phyloP scores from a whole-genome alignment of 2,888 invertebrate species.

The Volucella bombylans region DNA sequence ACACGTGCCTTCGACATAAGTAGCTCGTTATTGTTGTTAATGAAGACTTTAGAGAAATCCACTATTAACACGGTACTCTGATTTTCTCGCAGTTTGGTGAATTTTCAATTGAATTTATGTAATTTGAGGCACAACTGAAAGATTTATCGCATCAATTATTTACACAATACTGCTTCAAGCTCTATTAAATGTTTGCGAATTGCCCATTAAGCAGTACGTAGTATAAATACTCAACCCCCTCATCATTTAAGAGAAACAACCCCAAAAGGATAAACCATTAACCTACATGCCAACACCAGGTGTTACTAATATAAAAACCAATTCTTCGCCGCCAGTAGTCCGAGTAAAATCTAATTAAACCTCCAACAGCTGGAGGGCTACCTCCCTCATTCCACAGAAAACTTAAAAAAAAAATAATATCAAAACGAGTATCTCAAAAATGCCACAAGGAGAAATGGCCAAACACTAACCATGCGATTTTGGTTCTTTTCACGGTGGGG shows the following conservation, averaged over 20 bases:
- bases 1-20: no score
- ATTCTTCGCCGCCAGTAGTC: not conserved
- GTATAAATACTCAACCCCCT: conserved; percentile 4
- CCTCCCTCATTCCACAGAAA: not conserved
- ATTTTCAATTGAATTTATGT: not conserved
- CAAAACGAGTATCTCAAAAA: not conserved
- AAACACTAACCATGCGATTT: conserved; percentile 37
- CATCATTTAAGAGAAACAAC: not conserved
- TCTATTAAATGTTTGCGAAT: conserved; percentile 32
- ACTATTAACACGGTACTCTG: not conserved
- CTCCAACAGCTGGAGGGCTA: not conserved
- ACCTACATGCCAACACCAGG: conserved; percentile 46
- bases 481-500: not conserved
- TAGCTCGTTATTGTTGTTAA: no score
- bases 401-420: not conserved
- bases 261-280: conserved; percentile 52
- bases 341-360: conserved; percentile 54
- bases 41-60: not conserved
- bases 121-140: not conserved
- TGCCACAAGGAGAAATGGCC: conserved; percentile 4
- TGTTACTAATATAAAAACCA: conserved; percentile 35
- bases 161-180: conserved; percentile 24
- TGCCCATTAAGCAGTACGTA: conserved; percentile 22
- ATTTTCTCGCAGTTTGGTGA: not conserved
- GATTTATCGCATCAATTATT: conserved; percentile 44